Evolutionary conservation across 2,797 vertebrate genomes (phyloP).

Genomic region (Alauda arvensis): DNA sequence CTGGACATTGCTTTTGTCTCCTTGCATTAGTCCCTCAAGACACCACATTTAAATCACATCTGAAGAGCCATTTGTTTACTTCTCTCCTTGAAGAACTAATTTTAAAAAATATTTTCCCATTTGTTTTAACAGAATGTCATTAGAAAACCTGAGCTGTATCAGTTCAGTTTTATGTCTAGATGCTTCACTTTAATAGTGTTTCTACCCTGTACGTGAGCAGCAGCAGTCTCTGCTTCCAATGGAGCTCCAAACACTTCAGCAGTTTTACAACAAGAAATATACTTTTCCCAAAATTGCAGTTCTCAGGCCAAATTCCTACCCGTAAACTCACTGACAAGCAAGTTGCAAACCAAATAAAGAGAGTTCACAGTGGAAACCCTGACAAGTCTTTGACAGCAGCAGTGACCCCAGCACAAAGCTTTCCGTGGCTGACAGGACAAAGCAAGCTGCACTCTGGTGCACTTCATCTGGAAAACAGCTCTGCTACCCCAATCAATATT

Average conservation of each 20-base stretch:
- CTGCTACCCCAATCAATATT: conserved; percentile 37
- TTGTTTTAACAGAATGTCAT: conserved; percentile 16
- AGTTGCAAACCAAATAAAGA: not conserved
- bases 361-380: not conserved
- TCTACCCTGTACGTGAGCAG: not conserved
- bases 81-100: not conserved
- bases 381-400: conserved; percentile 39
- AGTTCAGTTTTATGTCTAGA: not conserved
- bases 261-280: not conserved
- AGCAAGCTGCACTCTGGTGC: conserved; percentile 3
- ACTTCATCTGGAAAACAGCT: conserved; percentile 8
- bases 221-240: not conserved
- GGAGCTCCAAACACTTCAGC: not conserved
- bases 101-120: not conserved
- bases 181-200: not conserved
- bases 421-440: conserved; percentile 51
- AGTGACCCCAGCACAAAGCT: conserved; percentile 16
- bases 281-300: conserved; percentile 2
- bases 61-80: conserved; percentile 21
- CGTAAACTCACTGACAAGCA: not conserved
- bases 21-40: conserved; percentile 13
- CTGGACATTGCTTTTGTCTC: conserved; percentile 14
- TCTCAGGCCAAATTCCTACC: not conserved
- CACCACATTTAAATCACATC: conserved; percentile 8
- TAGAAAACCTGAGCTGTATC: not conserved